Conservation (phyloP, 92 coral and sea anemone species). For the Bergia puertoricense region DNA sequence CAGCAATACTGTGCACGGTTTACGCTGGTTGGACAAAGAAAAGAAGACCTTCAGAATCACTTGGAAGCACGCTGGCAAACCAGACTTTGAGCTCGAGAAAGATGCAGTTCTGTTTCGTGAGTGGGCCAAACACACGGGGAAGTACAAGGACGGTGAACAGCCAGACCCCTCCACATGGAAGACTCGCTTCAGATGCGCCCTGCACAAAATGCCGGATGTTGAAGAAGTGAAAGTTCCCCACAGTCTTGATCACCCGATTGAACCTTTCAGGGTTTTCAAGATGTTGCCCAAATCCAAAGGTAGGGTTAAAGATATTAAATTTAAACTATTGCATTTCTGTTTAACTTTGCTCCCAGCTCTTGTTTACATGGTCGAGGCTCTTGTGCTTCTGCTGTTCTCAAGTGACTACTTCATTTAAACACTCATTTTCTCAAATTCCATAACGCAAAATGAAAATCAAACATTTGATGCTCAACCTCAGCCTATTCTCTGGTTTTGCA, state of each 20-base stretch:
- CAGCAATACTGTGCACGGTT: slow-evolving; percentile 79
- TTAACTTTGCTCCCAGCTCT: too few species aligned
- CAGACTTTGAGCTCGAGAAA: slow-evolving; percentile 86
- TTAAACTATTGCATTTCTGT: not conserved
- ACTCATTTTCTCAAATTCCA: not conserved
- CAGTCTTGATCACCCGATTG: slow-evolving; percentile 80
- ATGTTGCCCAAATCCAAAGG: slow-evolving; percentile 70
- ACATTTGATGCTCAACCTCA: not conserved
- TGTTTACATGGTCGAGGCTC: too few species aligned
- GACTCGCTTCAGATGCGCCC: slow-evolving; percentile 93
- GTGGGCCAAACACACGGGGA: slow-evolving; percentile 97
- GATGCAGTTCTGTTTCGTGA: slow-evolving; percentile 93
- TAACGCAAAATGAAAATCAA: slow-evolving; percentile 2
- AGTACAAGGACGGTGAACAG: slow-evolving; percentile 87
- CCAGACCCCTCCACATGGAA: slow-evolving; percentile 99
- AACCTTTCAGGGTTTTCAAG: slow-evolving; percentile 90
- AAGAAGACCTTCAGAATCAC: slow-evolving; percentile 77
- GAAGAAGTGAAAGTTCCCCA: slow-evolving; percentile 82
- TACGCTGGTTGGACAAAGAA: slow-evolving; percentile 74
- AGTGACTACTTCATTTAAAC: not conserved
- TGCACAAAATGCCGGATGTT: slow-evolving; percentile 94
- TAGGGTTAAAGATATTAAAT: not conserved
- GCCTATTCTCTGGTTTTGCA: not conserved
- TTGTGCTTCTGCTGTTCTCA: not conserved
- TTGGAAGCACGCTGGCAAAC: slow-evolving; percentile 99